Evolutionary conservation across 1,140 invertebrate genomes (phyloP).

Genomic region (Coenobita brevimanus): DNA sequence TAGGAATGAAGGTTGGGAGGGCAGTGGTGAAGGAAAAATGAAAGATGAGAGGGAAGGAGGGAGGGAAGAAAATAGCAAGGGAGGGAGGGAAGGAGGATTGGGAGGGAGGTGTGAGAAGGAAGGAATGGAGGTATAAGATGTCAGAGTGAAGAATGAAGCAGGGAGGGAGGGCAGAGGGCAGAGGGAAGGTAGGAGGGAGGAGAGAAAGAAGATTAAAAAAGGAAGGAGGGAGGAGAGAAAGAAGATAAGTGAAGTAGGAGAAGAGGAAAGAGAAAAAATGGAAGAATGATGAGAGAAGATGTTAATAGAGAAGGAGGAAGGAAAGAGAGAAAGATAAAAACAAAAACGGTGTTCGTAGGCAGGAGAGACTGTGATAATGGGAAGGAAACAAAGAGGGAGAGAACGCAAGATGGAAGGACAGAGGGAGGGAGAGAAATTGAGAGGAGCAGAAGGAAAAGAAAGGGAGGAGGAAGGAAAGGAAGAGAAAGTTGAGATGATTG

Average conservation of each 20-base stretch:
- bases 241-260: background rate
- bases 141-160: too few relatives aligned
- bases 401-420: background rate
- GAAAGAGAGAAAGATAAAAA: background rate
- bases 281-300: background rate
- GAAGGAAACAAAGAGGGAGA: background rate
- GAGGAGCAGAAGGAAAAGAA: too few relatives aligned
- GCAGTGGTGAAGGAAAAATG: too few relatives aligned
- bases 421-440: background rate
- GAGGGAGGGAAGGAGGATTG: too few relatives aligned
- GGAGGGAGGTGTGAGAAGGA: too few relatives aligned
- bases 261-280: background rate
- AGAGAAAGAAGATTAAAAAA: too few relatives aligned
- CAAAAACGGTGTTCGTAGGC: background rate
- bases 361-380: background rate
- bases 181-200: too few relatives aligned
- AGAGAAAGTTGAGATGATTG: background rate
- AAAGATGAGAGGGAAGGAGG: background rate
- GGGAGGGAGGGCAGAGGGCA: too few relatives aligned
- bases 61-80: too few relatives aligned
- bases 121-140: too few relatives aligned
- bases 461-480: constrained; percentile 1
- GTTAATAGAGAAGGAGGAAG: background rate
- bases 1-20: too few relatives aligned
- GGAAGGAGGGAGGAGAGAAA: background rate